Conservation (phyloP, 2,797 vertebrate species). For the Eurystomus glaucurus region DNA sequence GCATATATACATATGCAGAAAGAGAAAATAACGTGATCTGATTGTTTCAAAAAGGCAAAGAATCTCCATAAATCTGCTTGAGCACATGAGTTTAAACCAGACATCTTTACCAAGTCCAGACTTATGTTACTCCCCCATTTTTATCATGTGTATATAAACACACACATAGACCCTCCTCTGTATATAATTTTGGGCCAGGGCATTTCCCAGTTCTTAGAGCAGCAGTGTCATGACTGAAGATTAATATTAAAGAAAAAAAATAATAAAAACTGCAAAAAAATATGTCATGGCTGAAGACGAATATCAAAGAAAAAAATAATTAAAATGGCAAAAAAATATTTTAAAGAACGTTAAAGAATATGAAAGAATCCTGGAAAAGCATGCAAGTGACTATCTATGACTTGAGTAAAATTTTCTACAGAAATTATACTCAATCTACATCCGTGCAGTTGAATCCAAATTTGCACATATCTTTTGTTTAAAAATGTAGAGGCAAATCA, state of each 20-base stretch:
- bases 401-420: neutral
- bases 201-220: neutral
- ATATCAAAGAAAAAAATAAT: neutral
- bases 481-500: neutral
- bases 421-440: neutral
- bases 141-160: neutral
- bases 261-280: too few species aligned
- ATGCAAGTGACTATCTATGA: neutral
- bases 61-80: neutral
- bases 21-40: neutral
- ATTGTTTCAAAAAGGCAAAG: neutral
- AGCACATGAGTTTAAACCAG: neutral
- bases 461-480: neutral
- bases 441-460: neutral
- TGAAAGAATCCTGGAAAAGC: neutral
- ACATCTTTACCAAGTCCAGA: neutral
- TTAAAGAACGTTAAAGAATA: neutral
- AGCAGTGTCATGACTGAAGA: neutral
- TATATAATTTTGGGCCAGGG: neutral
- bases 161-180: fast-evolving
- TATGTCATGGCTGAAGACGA: neutral
- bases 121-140: neutral
- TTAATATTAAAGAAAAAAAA: neutral
- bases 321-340: fast-evolving
- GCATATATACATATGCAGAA: neutral